Evolutionary conservation across 2,113 vertebrate genomes (phyloP), one percentile per base, ranked within the genome.

Genomic region (Pseudorasbora parva): DNA sequence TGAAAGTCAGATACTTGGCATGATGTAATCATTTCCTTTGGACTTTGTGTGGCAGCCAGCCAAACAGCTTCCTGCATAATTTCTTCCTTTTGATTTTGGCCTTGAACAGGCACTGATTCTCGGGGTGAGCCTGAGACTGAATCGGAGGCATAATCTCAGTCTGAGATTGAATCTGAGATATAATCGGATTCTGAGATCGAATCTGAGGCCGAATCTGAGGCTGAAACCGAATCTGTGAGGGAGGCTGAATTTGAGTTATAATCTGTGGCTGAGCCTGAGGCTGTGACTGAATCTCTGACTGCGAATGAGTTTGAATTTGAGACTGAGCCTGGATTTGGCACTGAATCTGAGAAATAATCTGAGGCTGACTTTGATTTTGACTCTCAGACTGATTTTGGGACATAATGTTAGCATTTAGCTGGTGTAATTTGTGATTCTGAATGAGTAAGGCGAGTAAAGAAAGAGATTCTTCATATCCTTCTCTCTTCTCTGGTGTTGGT

Each of bases 31-130:
- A 93, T 66, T 89, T 88, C 66, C 80, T 86, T 51, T 92, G 89
- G 60, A 88, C 89, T 88, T 91, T 94, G 81, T 88, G 91, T 14
- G 93, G 92, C 76, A 94, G 87, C 93, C 91, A 94, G 64, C 90
- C 91, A 30, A 93, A 87, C 11, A 94, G 87, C 37, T 90, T 92
- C 87, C 91, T 93, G 89, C 89, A 94, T 68, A 94, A 82, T 84
- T 93, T 94, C 91, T 93, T 93, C 87, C 93, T 92, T 86, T 91
- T 94, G 51, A 90, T 79, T 87, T 91, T 93, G 54, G 90, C 90
- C 88, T 90, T 93, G 82, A 84, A 69, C 9, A 56, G 21, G 30
- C 47, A 54, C 7, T 69, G 79, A 25, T 56, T 81, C 21, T 54
- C 41, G 10, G 15, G 33, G n/a, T 45, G 41, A 64, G 23, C 2